Conservation (phyloP, 30 jellyfish, hydroid and myxozoan species). For the Aurelia aurita complex sp. Pacific region DNA sequence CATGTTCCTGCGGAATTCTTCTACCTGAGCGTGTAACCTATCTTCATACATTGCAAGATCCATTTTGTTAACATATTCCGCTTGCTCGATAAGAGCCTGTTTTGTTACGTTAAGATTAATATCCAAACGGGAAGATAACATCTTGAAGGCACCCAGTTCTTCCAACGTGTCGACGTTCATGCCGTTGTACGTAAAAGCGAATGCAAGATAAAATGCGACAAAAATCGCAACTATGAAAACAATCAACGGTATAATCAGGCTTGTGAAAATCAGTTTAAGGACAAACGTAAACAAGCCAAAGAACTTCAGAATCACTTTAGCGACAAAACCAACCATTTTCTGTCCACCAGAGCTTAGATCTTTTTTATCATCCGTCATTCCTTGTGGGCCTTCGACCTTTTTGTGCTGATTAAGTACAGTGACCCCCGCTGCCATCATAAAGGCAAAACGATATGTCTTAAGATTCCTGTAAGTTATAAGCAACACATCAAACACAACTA, state of each 20-base stretch:
- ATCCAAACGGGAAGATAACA: slow-evolving; percentile 49
- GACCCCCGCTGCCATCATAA: slow-evolving; percentile 57
- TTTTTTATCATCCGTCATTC: background rate
- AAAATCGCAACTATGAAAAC: background rate
- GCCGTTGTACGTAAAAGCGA: slow-evolving; percentile 47
- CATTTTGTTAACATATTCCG: slow-evolving; percentile 14
- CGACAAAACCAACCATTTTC: slow-evolving; percentile 24
- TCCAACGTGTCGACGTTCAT: slow-evolving; percentile 40
- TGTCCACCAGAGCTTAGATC: slow-evolving; percentile 29
- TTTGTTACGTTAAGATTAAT: slow-evolving; percentile 21
- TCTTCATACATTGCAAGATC: slow-evolving; percentile 52
- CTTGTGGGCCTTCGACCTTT: background rate
- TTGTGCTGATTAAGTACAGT: slow-evolving; percentile 15
- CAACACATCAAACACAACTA: slow-evolving; percentile 37
- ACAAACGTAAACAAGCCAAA: slow-evolving; percentile 1
- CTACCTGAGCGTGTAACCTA: slow-evolving; percentile 25
- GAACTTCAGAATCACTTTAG: slow-evolving; percentile 20
- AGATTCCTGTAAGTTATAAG: slow-evolving; percentile 34
- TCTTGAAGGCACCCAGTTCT: slow-evolving; percentile 41
- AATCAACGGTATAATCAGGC: slow-evolving; percentile 33
- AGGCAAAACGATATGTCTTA: slow-evolving; percentile 56
- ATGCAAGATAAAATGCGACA: slow-evolving; percentile 19
- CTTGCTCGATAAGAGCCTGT: slow-evolving; percentile 43
- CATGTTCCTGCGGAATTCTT: slow-evolving; percentile 38
- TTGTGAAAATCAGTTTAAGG: slow-evolving; percentile 40